Percentiles rank a stretch among this genome's conserved stretches.
phyloP scores from a whole-genome alignment of 2,888 invertebrate species.

The Trypoxylon attenuatum region DNA sequence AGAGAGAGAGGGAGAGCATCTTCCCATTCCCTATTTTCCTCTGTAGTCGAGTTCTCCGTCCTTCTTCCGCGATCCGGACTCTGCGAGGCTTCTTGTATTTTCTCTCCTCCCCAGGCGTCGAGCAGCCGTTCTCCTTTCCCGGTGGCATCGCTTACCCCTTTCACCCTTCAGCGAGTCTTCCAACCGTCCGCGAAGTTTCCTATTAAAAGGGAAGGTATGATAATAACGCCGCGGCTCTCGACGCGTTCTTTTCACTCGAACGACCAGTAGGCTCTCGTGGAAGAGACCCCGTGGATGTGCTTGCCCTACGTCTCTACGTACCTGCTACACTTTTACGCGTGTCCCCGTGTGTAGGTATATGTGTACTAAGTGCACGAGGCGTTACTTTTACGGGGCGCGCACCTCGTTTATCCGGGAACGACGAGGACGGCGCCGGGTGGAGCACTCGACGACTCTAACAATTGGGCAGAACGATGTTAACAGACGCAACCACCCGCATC shows the following conservation, averaged over 20 bases:
- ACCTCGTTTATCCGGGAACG: constrained; percentile 43
- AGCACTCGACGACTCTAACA: constrained; percentile 21
- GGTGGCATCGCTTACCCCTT: constrained; percentile 53
- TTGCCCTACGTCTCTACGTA: neutral
- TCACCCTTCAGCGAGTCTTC: constrained; percentile 49
- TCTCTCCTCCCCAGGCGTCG: constrained; percentile 23
- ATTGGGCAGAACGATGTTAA: constrained; percentile 30
- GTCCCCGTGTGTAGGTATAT: constrained; percentile 1
- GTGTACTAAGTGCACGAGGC: constrained; percentile 1
- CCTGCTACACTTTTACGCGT: constrained; percentile 3
- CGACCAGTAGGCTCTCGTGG: constrained; percentile 42
- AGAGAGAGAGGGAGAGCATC: too few relatives aligned
- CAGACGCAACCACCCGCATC: neutral
- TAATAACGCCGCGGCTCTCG: constrained; percentile 53
- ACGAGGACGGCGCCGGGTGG: constrained; percentile 5
- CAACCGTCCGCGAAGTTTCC: constrained; percentile 51
- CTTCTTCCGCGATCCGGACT: constrained; percentile 7
- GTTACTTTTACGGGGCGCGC: constrained; percentile 35
- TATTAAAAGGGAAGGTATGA: constrained; percentile 55
- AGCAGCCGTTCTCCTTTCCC: constrained; percentile 23
- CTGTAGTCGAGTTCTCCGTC: constrained; percentile 10
- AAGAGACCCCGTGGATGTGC: neutral
- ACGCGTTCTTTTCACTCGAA: constrained; percentile 54
- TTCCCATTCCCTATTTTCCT: constrained; percentile 43
- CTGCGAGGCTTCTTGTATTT: constrained; percentile 20